These are phyloP conservation scores for Melipona quadrifasciata DNA, from an alignment of 1,140 invertebrate genomes.

Conservation along the genomic window DNA sequence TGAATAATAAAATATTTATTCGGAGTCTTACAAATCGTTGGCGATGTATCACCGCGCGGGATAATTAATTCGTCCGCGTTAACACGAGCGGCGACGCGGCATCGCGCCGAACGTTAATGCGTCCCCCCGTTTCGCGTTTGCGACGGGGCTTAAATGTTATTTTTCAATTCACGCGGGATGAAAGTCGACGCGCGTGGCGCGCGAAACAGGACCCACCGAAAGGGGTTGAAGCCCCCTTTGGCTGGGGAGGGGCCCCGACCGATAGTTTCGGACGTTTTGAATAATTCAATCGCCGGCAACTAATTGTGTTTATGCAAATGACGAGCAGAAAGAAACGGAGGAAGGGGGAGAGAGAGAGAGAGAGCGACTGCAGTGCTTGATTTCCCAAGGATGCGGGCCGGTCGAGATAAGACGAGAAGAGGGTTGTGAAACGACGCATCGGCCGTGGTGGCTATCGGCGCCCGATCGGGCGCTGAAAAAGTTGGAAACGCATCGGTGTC, in stretches of 20 bases:
- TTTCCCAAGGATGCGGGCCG: constrained; percentile 76
- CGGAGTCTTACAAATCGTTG: too few species aligned
- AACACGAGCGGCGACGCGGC: background rate
- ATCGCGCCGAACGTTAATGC: background rate
- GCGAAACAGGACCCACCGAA: constrained; percentile 57
- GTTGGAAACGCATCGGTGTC: constrained; percentile 55
- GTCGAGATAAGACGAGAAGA: constrained; percentile 71
- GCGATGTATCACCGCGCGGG: background rate
- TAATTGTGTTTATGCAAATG: constrained; percentile 82
- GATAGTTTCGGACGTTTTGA: constrained; percentile 73
- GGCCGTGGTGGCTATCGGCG: constrained; percentile 20
- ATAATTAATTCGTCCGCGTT: background rate
- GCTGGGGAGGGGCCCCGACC: constrained; percentile 55
- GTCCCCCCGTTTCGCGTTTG: too few species aligned
- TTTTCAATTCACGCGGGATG: constrained; percentile 52
- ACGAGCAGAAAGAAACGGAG: constrained; percentile 1
- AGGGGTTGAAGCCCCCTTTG: constrained; percentile 49
- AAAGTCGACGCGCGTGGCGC: constrained; percentile 46
- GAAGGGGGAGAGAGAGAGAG: background rate
- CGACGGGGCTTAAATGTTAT: constrained; percentile 30
- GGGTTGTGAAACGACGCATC: constrained; percentile 24
- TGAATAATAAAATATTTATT: background rate
- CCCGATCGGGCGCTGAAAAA: constrained; percentile 37
- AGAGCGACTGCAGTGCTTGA: constrained; percentile 62
- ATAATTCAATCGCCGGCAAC: constrained; percentile 79